phyloP scores from a whole-genome alignment of 2,888 invertebrate genomes.

The Drosophila affinis region DNA sequence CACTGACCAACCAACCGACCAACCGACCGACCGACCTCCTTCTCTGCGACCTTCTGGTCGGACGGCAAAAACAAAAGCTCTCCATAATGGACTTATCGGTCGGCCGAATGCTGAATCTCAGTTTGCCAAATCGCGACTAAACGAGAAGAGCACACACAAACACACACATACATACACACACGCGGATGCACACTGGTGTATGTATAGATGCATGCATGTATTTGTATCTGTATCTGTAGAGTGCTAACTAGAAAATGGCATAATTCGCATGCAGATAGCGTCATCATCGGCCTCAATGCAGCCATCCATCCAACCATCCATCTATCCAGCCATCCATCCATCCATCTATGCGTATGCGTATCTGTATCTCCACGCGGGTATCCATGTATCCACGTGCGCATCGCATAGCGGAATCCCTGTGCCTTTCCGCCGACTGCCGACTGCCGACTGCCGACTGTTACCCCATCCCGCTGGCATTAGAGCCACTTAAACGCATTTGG shows the following conservation, averaged over 20 bases:
- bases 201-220: not conserved
- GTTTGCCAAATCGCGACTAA: slow-evolving; percentile 62
- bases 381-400: slow-evolving; percentile 63
- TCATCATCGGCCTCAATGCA: slow-evolving; percentile 14
- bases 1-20: not conserved
- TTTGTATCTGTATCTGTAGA: slow-evolving; percentile 3
- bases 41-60: slow-evolving; percentile 12
- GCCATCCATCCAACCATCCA: not conserved
- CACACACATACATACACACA: slow-evolving; percentile 7
- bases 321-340: slow-evolving; percentile 1
- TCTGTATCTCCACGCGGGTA: not conserved
- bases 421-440: not conserved
- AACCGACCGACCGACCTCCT: slow-evolving; percentile 12
- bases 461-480: slow-evolving; percentile 78
- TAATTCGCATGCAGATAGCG: slow-evolving; percentile 54
- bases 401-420: slow-evolving; percentile 29
- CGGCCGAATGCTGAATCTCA: slow-evolving; percentile 63
- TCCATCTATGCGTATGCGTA: not conserved
- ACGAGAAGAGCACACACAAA: slow-evolving; percentile 43
- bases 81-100: slow-evolving; percentile 71
- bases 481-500: slow-evolving; percentile 78
- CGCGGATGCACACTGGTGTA: not conserved
- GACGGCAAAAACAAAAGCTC: slow-evolving; percentile 6
- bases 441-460: slow-evolving; percentile 13
- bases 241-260: slow-evolving; percentile 43